Base-by-base conservation (phyloP, 2,797 vertebrate species). In the Balearica regulorum region DNA sequence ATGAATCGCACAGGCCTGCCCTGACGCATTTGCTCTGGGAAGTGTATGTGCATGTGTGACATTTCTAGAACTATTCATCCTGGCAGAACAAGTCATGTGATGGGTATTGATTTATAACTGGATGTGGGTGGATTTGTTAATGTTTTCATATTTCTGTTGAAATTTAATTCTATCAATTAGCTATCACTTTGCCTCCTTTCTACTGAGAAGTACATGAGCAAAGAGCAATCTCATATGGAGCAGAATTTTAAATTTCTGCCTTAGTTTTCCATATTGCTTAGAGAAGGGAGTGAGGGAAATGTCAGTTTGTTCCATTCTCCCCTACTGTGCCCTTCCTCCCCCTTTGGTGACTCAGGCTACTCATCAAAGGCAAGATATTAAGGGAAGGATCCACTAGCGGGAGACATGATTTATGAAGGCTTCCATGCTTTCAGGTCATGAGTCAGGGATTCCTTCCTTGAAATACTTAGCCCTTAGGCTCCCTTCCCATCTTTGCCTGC, bases 371-470 rank as follows among this genome's bases (percentile, higher is more conserved):
- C 69, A 86, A 85, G 75, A 64, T 90, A 92, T 61, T 90, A 89
- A 93, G 29, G 46, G 26, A 77, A 84, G 69, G 87, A 76, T 62
- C 25, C 51, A 29, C 60, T 18, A 86, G 10, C 3, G 0, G 19
- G 44, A 81, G 26, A 92, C 84, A 58, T 86, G 76, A 94, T 92
- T 93, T 92, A 79, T 86, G 58, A 90, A 57, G 33, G 70, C 33
- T 86, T 93, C 57, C 10, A 2, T 78, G 28, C 61, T 91, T 88
- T 89, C 61, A 92, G 72, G 84, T 79, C n/a, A 54, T 90, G 89
- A 97, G 60, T 93, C 65, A 93, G 77, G 87, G 25, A 91, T 93
- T 86, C 92, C 39, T 94, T 62, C 51, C 16, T 91, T 90, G 62
- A 85, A 84, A 72, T 71, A 39, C 15, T 70, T 78, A 43, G 81